These are phyloP conservation scores for Athene noctua DNA, from an alignment of 2,113 vertebrate species.

Conservation along the genomic window DNA sequence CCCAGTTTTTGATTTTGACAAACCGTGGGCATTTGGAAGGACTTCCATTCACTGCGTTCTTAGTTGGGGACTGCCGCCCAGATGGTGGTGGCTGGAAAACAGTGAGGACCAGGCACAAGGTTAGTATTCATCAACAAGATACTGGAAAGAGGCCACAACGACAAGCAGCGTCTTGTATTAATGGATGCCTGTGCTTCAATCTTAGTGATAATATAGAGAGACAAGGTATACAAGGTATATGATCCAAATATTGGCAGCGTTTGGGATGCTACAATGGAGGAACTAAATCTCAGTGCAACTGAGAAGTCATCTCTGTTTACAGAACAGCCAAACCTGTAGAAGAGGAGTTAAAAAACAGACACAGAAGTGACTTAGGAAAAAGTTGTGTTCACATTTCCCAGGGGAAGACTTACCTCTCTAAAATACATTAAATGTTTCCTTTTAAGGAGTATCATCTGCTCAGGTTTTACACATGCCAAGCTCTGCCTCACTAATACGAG, in stretches of 20 bases:
- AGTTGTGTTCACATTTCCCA: not conserved
- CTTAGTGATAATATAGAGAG: fast-evolving
- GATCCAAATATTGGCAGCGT: not conserved
- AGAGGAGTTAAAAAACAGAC: not conserved
- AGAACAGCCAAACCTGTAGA: not conserved
- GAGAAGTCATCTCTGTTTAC: not conserved
- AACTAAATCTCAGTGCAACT: fast-evolving
- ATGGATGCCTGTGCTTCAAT: not conserved
- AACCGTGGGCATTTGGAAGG: constrained; percentile 94
- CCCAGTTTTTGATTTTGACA: constrained; percentile 95
- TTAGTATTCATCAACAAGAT: fast-evolving
- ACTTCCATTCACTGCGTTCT: constrained; percentile 81
- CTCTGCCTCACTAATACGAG: not conserved
- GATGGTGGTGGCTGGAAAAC: constrained; percentile 68
- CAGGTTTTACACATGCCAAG: not conserved
- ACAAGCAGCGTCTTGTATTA: not conserved
- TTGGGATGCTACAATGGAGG: not conserved
- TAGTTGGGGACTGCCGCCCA: constrained; percentile 80
- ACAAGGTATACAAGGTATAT: not conserved
- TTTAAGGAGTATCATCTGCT: not conserved
- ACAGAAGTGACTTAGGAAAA: not conserved
- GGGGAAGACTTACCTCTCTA: not conserved
- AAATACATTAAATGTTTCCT: not conserved
- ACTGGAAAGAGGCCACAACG: not conserved
- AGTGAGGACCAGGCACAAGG: not conserved